Evolutionary conservation across 2,113 vertebrate genomes (phyloP).

Genomic region (Semnopithecus entellus): DNA sequence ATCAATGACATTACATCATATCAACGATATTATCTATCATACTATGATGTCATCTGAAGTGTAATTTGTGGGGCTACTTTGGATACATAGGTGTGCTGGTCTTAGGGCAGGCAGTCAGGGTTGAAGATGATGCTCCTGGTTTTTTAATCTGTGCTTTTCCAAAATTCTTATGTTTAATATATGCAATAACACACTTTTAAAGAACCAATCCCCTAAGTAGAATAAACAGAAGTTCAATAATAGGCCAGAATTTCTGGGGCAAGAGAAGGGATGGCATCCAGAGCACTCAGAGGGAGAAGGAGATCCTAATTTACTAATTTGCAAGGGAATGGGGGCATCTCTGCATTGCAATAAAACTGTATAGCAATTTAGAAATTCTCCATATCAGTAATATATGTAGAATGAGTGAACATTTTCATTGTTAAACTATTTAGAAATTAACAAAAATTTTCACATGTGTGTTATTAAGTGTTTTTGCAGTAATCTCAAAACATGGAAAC

Average conservation of each 20-base stretch:
- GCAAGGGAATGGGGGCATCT: background rate
- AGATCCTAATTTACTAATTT: too few species aligned
- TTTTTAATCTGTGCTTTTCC: background rate
- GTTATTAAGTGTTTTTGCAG: background rate
- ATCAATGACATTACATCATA: background rate
- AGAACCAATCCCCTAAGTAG: background rate
- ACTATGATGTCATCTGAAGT: background rate
- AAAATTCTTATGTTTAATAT: background rate
- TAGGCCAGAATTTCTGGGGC: background rate
- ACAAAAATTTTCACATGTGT: background rate
- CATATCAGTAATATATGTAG: background rate
- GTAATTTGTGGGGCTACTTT: background rate
- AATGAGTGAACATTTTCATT: background rate
- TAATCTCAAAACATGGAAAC: slow-evolving; percentile 29
- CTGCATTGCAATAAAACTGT: background rate
- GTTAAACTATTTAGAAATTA: background rate
- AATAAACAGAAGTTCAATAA: background rate
- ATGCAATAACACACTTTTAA: background rate
- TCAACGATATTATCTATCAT: background rate
- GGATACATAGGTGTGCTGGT: background rate
- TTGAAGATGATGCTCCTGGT: background rate
- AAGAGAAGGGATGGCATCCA: background rate
- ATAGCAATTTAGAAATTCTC: background rate
- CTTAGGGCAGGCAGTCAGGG: background rate
- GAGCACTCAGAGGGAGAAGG: background rate